Percentiles rank a stretch among this genome's conserved stretches.
phyloP scores from a whole-genome alignment of 2,888 invertebrate species.

The Ryuthela nishihirai region DNA sequence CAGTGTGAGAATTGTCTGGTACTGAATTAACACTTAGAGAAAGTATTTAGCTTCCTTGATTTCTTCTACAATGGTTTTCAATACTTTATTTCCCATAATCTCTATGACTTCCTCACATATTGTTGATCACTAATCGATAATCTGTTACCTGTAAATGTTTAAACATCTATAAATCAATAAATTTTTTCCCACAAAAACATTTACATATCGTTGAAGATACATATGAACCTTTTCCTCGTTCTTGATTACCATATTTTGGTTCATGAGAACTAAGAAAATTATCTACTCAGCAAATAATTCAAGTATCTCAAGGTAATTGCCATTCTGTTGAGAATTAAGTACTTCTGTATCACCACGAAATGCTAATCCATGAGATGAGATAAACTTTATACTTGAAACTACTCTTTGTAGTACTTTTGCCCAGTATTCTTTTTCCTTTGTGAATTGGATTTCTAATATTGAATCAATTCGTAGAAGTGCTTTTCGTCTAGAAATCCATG shows the following conservation, averaged over 20 bases:
- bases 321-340: no score
- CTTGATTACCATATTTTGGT: constrained; percentile 43
- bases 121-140: no score
- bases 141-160: no score
- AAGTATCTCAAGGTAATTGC: constrained; percentile 45
- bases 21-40: constrained; percentile 43
- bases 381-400: constrained; percentile 42
- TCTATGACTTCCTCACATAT: constrained; percentile 47
- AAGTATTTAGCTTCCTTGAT: no score
- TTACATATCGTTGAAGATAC: no score
- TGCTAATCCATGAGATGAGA: constrained; percentile 42
- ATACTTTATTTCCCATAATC: constrained; percentile 45
- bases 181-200: no score
- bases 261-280: constrained; percentile 45
- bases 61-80: no score
- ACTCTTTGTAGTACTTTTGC: constrained; percentile 43
- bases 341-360: no score
- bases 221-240: constrained; percentile 44
- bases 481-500: no score
- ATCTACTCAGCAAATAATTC: constrained; percentile 46
- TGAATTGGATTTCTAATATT: constrained; percentile 3
- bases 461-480: no score
- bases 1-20: constrained; percentile 45
- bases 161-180: no score
- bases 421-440: constrained; percentile 43